phyloP scores from a whole-genome alignment of 1,140 invertebrate genomes.

The Ceratoteleas bidentatus region DNA sequence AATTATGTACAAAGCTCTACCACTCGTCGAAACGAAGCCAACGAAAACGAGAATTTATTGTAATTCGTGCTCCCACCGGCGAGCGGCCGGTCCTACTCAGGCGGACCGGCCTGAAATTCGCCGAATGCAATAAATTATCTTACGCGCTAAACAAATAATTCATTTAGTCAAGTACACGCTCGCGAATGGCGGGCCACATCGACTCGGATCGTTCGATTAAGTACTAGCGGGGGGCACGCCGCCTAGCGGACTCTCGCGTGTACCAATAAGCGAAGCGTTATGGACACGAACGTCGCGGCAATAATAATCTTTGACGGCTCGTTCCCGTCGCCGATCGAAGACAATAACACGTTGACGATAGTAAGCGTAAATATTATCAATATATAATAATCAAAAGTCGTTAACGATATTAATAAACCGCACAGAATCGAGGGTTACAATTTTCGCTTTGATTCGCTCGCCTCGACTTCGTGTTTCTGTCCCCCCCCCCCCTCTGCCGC shows the following conservation, averaged over 20 bases:
- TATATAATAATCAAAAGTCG: conserved; percentile 64
- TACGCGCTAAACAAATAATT: conserved; percentile 50
- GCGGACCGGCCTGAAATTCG: no score
- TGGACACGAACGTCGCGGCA: conserved; percentile 61
- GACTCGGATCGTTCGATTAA: conserved; percentile 34
- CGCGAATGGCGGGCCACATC: conserved; percentile 14
- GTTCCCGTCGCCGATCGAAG: conserved; percentile 49
- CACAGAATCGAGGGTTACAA: conserved; percentile 51
- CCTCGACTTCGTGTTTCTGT: conserved; percentile 33
- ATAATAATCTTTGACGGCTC: conserved; percentile 61
- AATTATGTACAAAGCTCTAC: conserved; percentile 32
- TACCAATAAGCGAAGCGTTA: conserved; percentile 31
- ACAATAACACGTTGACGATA: conserved; percentile 65
- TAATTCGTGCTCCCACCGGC: not conserved
- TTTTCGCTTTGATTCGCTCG: conserved; percentile 45
- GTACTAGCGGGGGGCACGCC: conserved; percentile 32
- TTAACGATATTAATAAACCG: conserved; percentile 62
- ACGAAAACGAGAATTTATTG: conserved; percentile 50
- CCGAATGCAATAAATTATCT: conserved; percentile 50
- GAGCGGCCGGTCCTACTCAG: no score
- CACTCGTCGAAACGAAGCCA: no score
- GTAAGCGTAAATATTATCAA: conserved; percentile 69
- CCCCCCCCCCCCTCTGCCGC: no score
- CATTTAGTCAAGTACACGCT: conserved; percentile 36
- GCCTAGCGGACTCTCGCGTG: conserved; percentile 11